phyloP scores from a whole-genome alignment of 2,113 vertebrate genomes.

The Tor tambroides region DNA sequence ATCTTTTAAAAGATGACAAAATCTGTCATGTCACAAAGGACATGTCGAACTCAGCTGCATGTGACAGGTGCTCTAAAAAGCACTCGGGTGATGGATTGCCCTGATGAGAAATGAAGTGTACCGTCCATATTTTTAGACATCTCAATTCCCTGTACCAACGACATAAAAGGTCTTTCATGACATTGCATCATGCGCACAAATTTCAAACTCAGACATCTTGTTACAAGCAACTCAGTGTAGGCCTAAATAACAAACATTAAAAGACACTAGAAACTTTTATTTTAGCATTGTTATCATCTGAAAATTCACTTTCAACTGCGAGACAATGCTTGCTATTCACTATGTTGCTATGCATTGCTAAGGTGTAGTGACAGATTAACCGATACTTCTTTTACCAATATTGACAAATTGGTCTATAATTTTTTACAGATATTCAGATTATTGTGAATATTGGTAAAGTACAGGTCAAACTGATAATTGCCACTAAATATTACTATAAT shows the following conservation, averaged over 20 bases:
- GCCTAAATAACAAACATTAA: background rate
- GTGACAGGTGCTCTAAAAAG: background rate
- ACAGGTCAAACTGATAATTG: too few relatives aligned
- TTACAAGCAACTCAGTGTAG: background rate
- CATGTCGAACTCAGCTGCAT: background rate
- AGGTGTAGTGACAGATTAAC: background rate
- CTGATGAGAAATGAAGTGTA: background rate
- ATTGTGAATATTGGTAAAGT: too few relatives aligned
- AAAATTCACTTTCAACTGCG: background rate
- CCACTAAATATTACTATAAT: too few relatives aligned
- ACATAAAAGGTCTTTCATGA: conserved; percentile 9
- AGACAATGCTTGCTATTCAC: background rate
- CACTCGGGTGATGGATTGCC: conserved; percentile 1
- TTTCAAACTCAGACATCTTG: background rate
- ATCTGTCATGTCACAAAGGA: background rate
- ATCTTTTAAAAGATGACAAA: background rate
- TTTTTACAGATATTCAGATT: too few relatives aligned
- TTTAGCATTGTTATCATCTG: background rate
- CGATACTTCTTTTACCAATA: background rate
- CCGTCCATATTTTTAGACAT: background rate
- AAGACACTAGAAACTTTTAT: background rate
- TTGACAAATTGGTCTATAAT: background rate
- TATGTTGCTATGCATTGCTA: background rate
- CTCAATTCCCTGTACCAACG: background rate
- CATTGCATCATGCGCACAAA: background rate